phyloP scores from a whole-genome alignment of 2,113 vertebrate species.

The Rostratula benghalensis region DNA sequence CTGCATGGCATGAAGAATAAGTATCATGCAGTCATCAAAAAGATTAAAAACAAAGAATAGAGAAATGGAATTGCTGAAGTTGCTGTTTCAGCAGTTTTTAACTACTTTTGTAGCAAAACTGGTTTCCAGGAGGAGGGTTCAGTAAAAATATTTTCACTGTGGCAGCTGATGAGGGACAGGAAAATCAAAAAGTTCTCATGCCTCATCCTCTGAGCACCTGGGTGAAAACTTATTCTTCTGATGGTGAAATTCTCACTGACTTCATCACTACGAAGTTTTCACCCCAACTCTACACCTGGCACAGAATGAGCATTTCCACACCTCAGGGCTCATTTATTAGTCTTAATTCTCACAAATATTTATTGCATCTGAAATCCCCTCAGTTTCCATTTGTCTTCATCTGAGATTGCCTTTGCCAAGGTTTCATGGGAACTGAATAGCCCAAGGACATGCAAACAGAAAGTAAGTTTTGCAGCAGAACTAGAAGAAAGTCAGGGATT shows the following conservation, averaged over 20 bases:
- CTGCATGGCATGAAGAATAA: neutral
- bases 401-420: neutral
- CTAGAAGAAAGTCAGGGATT: neutral
- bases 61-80: neutral
- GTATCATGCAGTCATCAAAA: neutral
- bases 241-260: neutral
- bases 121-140: neutral
- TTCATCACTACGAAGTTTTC: neutral
- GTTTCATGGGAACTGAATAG: neutral
- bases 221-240: neutral
- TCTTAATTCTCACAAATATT: neutral
- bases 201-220: neutral
- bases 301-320: neutral
- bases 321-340: neutral
- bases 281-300: neutral
- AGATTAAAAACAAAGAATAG: neutral
- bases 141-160: neutral
- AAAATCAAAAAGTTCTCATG: neutral
- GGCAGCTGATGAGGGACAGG: neutral
- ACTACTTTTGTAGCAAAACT: neutral
- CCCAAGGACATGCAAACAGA: neutral
- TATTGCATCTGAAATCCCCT: neutral
- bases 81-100: neutral
- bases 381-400: neutral
- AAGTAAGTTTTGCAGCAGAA: neutral